Base-by-base conservation (phyloP, 2,888 invertebrate species). In the Oeneis ivallda region DNA sequence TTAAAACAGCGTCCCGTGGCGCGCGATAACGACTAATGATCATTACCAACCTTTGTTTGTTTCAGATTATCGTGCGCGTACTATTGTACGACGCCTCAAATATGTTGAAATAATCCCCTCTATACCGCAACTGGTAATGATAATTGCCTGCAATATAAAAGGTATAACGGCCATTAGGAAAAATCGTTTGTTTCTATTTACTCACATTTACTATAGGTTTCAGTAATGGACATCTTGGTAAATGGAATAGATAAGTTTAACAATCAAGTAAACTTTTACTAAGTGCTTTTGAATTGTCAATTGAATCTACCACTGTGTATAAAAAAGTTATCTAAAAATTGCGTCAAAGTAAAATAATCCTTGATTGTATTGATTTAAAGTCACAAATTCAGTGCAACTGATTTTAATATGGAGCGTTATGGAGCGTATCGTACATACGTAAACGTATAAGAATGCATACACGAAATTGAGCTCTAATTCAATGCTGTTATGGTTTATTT, bases 11-110 rank as follows among this genome's bases (percentile, higher is more conserved):
- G 60, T 66, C 69, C 75, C 76, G 75, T 73, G 72, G 71, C 71
- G 80, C 80, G 79, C 80, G 83, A 81, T 82, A 76, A 73, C 80
- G 78, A 81, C 78, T 82, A 84, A 84, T 79, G 80, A 79, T 79
- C 79, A 76, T 78, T 76, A 77, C 76, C 72, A 75, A 73, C 75
- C 77, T 77, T 75, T 76, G 77, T 74, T 72, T 72, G 69, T 71
- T 66, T 62, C 64, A 52, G 58, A 71, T 72, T 74, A 66, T 65
- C 64, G 62, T 59, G 65, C 68, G 68, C 70, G 65, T 52, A 61
- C 58, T 62, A 62, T 64, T 64, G 66, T 68, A 39, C 54, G 58
- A 56, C 59, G 57, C 52, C 47, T 64, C 50, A 50, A 56, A 68
- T 62, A 68, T 68, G 68, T 68, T 68, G 49, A 65, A 62, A 64